Evolutionary conservation across 2,797 vertebrate genomes (phyloP), one percentile per base, ranked within the genome.

Genomic region (Apogon talboti): DNA sequence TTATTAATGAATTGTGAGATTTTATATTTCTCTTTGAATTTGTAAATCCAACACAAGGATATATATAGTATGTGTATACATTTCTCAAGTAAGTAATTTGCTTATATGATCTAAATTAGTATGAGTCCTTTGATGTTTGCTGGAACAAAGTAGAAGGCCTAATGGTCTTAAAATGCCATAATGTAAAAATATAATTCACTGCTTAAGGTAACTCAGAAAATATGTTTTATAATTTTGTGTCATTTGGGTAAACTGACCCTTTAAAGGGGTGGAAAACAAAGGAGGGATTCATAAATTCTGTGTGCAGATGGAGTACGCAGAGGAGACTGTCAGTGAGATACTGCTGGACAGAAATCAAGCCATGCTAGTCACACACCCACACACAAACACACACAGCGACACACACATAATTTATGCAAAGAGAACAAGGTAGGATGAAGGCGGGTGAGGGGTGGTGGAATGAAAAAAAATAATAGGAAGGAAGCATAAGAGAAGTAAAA

Each of bases 361-460:
- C 65, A 46, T 76, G 68, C 73, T 64, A 75, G 49, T 80, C 72
- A 79, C 72, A 73, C 85, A 74, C 83, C 56, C 85, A 86, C 84
- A 75, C 82, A 77, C 55, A 61, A 40, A 78, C 75, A 83, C 46
- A 70, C 37, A 57, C 56, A 67, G 58, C 53, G 12, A 68, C 18
- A 63, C 60, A 63, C 60, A 57, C 12, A 50, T 12, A 37, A 61
- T 64, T 72, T 68, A 81, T 71, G 54, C 62, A 71, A 60, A 62
- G 66, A 62, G 44, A 74, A 69, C 24, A 11, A 71, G 52, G 37
- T 19, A 48, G 54, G 30, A 45, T 43, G 70, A 57, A 65, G 47
- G 63, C 59, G 55, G 65, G 66, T 46, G 41, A 66, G 59, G 50
- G 46, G 53, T n/a, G 15, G 16, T 28, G 24, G 24, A 28, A 28